A percentile compares a stretch with the other conserved stretches of the same genome.
Conservation (phyloP, 2,113 vertebrate genomes). For the Podocnemis expansa region DNA sequence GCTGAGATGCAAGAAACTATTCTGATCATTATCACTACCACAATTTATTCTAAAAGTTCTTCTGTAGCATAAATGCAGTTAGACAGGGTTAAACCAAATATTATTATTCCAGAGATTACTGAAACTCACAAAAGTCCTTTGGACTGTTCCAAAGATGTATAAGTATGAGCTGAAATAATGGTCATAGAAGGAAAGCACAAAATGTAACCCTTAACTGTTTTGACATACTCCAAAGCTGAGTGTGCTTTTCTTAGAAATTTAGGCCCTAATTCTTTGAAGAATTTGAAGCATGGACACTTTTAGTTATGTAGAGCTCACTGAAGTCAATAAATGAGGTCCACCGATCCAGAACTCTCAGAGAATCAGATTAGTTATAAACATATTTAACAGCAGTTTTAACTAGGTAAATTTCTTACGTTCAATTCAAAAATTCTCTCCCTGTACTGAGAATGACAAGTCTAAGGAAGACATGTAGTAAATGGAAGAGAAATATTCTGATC, state of each 20-base stretch:
- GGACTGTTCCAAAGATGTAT: not conserved
- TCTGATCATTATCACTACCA: not conserved
- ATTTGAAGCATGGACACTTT: not conserved
- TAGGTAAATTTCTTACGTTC: not conserved
- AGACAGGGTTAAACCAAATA: not conserved
- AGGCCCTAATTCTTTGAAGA: not conserved
- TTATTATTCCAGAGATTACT: not conserved
- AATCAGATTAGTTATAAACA: not conserved
- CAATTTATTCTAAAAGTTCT: not conserved
- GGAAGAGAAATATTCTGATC: not conserved
- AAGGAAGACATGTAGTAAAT: not conserved
- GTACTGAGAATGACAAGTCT: not conserved
- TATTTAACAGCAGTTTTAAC: not conserved
- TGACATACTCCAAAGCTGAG: not conserved
- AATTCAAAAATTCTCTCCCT: not conserved
- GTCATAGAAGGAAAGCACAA: not conserved
- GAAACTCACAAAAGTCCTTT: not conserved
- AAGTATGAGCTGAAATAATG: not conserved
- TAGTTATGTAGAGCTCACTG: not conserved
- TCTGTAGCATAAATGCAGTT: not conserved
- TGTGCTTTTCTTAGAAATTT: not conserved
- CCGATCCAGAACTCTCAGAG: not conserved
- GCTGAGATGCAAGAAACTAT: accelerated
- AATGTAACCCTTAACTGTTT: not conserved
- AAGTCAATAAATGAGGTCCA: not conserved